A percentile compares a stretch with the other conserved stretches of the same genome.
Evolutionary conservation across 2,797 vertebrate genomes (phyloP).

Genomic region (Streptopelia turtur): DNA sequence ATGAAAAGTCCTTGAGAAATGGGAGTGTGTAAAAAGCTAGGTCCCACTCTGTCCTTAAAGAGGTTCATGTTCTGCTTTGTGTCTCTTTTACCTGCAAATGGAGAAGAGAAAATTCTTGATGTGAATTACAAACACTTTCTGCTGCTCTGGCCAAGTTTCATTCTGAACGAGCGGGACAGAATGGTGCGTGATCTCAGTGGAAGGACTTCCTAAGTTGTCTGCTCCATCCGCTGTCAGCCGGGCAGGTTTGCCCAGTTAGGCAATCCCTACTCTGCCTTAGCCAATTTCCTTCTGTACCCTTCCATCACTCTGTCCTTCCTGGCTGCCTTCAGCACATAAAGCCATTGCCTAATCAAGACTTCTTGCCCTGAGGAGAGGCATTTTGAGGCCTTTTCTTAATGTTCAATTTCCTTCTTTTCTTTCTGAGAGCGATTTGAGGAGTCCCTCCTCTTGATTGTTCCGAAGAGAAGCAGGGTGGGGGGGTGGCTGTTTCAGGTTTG

Average conservation of each 20-base stretch:
- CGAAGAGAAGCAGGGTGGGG: not conserved
- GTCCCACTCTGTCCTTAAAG: not conserved
- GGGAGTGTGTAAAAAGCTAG: not conserved
- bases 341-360: not conserved
- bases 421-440: not conserved
- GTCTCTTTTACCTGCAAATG: constrained; percentile 30
- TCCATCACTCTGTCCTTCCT: not conserved
- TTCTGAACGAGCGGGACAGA: not conserved
- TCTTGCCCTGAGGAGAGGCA: not conserved
- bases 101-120: constrained; percentile 53
- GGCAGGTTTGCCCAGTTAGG: constrained; percentile 26
- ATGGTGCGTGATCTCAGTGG: not conserved
- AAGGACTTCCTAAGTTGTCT: constrained; percentile 29
- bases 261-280: constrained; percentile 27
- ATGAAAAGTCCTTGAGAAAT: not conserved
- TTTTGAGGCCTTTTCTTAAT: not conserved
- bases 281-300: constrained; percentile 41
- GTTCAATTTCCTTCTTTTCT: not conserved
- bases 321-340: not conserved
- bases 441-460: not conserved
- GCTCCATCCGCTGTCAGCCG: not conserved
- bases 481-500: not conserved
- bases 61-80: not conserved
- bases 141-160: constrained; percentile 36
- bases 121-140: not conserved